These are phyloP conservation scores for Leptura quadrifasciata DNA, from an alignment of 2,888 invertebrate genomes.

Conservation along the genomic window DNA sequence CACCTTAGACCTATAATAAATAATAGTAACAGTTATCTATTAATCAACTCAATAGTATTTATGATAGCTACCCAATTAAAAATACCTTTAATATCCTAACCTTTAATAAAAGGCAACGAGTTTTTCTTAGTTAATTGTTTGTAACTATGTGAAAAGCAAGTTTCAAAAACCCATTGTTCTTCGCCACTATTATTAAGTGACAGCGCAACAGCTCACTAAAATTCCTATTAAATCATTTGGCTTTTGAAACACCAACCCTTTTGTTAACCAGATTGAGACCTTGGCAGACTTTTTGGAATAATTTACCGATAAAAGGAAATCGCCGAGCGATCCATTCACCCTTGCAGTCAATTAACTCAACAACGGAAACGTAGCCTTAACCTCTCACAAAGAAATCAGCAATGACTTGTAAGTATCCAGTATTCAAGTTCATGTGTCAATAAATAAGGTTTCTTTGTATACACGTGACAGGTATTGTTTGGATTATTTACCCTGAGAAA, in stretches of 20 bases:
- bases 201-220: not conserved
- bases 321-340: not conserved
- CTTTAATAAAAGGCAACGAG: too few relatives aligned
- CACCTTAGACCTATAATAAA: too few relatives aligned
- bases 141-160: not conserved
- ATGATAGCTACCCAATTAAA: too few relatives aligned
- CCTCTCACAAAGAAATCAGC: not conserved
- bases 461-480: not conserved
- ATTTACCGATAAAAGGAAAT: not conserved
- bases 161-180: constrained; percentile 2
- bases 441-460: not conserved
- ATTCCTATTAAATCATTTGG: not conserved
- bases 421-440: not conserved
- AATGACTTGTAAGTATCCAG: not conserved
- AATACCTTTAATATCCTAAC: too few relatives aligned
- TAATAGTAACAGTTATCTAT: too few relatives aligned
- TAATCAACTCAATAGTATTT: too few relatives aligned
- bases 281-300: constrained; percentile 2
- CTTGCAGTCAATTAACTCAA: not conserved
- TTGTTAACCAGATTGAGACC: not conserved
- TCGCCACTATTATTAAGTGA: not conserved
- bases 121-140: not conserved
- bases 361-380: not conserved
- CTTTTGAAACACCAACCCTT: constrained; percentile 1
- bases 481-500: not conserved